Evolutionary conservation across 2,797 vertebrate genomes (phyloP).

Genomic region (Cryptoprocta ferox): DNA sequence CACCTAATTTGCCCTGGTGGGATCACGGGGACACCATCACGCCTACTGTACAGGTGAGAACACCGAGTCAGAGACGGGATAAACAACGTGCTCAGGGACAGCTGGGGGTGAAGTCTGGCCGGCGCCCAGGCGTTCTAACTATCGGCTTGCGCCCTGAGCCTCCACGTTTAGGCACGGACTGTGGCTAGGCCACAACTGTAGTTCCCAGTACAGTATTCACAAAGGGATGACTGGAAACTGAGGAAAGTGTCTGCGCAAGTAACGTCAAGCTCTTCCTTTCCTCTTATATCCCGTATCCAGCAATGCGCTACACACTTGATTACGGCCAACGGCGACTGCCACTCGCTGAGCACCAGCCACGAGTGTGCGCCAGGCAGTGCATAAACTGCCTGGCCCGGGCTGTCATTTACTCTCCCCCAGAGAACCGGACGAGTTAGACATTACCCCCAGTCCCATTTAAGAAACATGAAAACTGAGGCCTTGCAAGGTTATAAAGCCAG

Average conservation of each 20-base stretch:
- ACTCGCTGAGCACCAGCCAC: fast-evolving
- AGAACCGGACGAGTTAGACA: fast-evolving
- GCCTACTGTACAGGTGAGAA: neutral
- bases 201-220: neutral
- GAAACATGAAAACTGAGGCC: neutral
- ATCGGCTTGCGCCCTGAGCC: neutral
- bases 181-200: neutral
- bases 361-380: neutral
- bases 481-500: neutral
- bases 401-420: fast-evolving
- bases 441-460: neutral
- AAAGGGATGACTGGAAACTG: neutral
- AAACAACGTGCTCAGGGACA: neutral
- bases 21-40: fast-evolving
- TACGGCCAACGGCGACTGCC: fast-evolving
- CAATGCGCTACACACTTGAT: fast-evolving
- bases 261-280: fast-evolving
- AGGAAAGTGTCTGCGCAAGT: neutral
- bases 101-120: neutral
- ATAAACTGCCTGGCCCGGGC: fast-evolving
- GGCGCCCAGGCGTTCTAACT: neutral
- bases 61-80: neutral
- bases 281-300: fast-evolving
- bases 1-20: neutral
- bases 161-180: neutral